Percentiles rank a stretch among this genome's conserved stretches.
Evolutionary conservation across 2,797 vertebrate genomes (phyloP).

Genomic region (Chrosomus eos): DNA sequence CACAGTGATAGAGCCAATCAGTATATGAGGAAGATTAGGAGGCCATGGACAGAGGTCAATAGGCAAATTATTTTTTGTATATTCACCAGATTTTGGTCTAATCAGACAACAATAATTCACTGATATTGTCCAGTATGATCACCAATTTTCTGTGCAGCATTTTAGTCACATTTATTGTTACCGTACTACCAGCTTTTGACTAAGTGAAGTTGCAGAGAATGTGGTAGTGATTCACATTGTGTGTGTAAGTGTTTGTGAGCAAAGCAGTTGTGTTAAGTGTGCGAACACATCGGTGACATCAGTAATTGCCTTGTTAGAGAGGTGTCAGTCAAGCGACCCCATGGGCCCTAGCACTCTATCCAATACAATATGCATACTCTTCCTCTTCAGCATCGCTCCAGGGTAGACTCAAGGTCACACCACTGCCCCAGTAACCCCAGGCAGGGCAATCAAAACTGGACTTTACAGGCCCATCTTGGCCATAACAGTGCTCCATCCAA

Average conservation of each 20-base stretch:
- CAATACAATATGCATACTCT: conserved; percentile 3
- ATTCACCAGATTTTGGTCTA: neutral
- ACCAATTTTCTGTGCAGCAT: neutral
- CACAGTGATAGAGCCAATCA: too few relatives aligned
- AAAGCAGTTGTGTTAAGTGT: conserved; percentile 23
- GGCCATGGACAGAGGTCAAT: too few relatives aligned
- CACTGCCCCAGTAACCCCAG: conserved; percentile 23
- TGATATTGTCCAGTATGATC: neutral
- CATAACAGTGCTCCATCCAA: conserved; percentile 45
- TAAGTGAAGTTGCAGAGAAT: neutral
- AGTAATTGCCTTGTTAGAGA: conserved; percentile 51
- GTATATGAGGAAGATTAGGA: too few relatives aligned
- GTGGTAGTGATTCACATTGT: conserved; percentile 7
- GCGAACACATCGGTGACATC: conserved; percentile 4
- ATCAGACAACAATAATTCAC: neutral
- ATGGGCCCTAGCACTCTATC: conserved; percentile 18
- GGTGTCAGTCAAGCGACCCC: conserved; percentile 44
- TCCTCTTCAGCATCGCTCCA: conserved; percentile 12
- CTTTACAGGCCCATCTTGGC: conserved; percentile 54
- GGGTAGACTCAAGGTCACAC: conserved; percentile 43
- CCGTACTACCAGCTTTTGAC: neutral
- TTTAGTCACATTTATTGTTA: conserved; percentile 1
- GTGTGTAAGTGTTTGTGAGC: conserved; percentile 15
- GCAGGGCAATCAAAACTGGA: conserved; percentile 45
- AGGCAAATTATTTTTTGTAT: too few relatives aligned